A percentile compares a stretch with the other conserved stretches of the same genome.
Evolutionary conservation across 2,113 vertebrate genomes (phyloP).

Genomic region (Callorhinus ursinus): DNA sequence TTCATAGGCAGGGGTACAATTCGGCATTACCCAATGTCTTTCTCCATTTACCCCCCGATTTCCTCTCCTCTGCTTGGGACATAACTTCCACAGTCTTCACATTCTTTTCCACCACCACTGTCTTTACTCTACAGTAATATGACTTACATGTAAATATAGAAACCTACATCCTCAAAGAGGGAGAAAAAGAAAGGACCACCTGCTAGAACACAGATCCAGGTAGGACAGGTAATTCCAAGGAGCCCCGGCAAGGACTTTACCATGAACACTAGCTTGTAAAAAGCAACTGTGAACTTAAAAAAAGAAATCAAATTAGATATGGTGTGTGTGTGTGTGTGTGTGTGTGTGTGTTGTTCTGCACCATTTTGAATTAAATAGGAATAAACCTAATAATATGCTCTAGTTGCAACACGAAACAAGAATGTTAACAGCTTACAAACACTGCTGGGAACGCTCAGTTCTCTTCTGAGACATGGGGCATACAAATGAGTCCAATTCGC

Average conservation of each 20-base stretch:
- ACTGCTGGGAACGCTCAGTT: not conserved
- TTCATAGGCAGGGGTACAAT: not conserved
- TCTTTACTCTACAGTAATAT: constrained; percentile 67
- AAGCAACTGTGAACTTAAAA: constrained; percentile 66
- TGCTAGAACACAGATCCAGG: constrained; percentile 61
- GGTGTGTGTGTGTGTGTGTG: constrained; percentile 58
- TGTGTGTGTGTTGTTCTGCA: constrained; percentile 74
- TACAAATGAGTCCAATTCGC: not conserved
- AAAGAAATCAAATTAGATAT: constrained; percentile 76
- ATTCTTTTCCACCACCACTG: constrained; percentile 76
- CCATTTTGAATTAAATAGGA: constrained; percentile 70
- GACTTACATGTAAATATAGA: constrained; percentile 74
- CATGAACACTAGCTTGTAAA: constrained; percentile 66
- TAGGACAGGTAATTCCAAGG: constrained; percentile 9
- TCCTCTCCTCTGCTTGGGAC: constrained; percentile 75
- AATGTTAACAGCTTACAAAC: constrained; percentile 75
- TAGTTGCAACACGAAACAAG: constrained; percentile 70
- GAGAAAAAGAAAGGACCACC: not conserved
- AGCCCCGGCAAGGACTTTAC: constrained; percentile 29
- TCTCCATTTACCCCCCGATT: constrained; percentile 56
- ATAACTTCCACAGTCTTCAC: constrained; percentile 71
- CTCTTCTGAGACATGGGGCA: not conserved
- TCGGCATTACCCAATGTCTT: constrained; percentile 50
- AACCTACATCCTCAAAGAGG: not conserved
- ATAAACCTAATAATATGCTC: constrained; percentile 50